A percentile compares a stretch with the other conserved stretches of the same genome.
Evolutionary conservation across 1,140 invertebrate genomes (phyloP).

Genomic region (Belonocnema kinseyi): DNA sequence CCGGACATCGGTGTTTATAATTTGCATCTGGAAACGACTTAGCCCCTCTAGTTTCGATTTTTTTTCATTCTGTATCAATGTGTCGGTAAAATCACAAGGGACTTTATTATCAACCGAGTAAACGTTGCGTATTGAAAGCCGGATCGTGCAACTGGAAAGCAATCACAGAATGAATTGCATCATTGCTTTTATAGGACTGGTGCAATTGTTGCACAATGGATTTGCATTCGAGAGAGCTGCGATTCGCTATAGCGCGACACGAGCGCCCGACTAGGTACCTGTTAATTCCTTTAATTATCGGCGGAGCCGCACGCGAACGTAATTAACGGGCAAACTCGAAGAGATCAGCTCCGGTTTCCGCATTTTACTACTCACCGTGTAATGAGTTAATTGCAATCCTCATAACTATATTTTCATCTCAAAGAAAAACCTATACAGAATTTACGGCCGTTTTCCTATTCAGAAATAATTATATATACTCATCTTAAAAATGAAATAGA

Average conservation of each 20-base stretch:
- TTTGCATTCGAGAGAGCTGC: slow-evolving; percentile 54
- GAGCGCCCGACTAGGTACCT: slow-evolving; percentile 42
- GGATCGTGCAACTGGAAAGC: slow-evolving; percentile 54
- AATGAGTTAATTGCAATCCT: slow-evolving; percentile 61
- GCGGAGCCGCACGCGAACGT: slow-evolving; percentile 49
- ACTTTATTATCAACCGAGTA: not conserved
- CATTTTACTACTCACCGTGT: slow-evolving; percentile 46
- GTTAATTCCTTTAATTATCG: slow-evolving; percentile 67
- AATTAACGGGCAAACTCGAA: slow-evolving; percentile 60
- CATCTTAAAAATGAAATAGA: no score
- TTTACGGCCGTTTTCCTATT: no score
- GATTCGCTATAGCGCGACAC: slow-evolving; percentile 36
- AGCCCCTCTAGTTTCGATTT: no score
- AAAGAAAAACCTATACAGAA: not conserved
- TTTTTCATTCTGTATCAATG: no score
- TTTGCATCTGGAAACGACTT: no score
- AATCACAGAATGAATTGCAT: slow-evolving; percentile 61
- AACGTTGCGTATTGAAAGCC: slow-evolving; percentile 45
- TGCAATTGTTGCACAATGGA: slow-evolving; percentile 59
- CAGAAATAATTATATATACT: no score
- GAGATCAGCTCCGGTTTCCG: slow-evolving; percentile 58
- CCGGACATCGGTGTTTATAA: no score
- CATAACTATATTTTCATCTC: not conserved
- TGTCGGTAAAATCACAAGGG: not conserved
- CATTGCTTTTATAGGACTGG: slow-evolving; percentile 40